These are phyloP conservation scores for Stegophylla sp. DNA, from an alignment of 2,888 invertebrate genomes.

Conservation along the genomic window DNA sequence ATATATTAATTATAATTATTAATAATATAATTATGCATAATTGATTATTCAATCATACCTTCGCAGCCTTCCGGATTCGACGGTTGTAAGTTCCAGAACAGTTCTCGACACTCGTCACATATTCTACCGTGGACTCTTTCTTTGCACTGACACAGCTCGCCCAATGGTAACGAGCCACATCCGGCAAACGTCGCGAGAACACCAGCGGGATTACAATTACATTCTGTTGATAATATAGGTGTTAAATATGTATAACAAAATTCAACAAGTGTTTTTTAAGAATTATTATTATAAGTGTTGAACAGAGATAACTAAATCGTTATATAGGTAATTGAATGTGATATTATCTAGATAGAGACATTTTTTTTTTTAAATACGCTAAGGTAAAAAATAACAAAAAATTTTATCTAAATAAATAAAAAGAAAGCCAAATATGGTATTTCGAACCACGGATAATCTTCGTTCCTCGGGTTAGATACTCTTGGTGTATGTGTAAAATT, in stretches of 20 bases:
- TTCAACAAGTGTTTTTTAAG: neutral
- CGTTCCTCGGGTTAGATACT: no score
- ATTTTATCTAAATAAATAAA: no score
- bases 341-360: no score
- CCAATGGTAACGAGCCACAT: slow-evolving; percentile 87
- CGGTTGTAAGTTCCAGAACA: slow-evolving; percentile 91
- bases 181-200: slow-evolving; percentile 88
- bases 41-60: slow-evolving; percentile 66
- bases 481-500: no score
- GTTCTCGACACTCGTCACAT: slow-evolving; percentile 90
- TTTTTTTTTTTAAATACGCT: no score
- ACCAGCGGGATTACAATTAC: slow-evolving; percentile 97
- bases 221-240: no score
- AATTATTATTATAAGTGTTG: neutral
- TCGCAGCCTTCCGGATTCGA: slow-evolving; percentile 91
- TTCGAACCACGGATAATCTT: no score
- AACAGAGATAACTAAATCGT: neutral
- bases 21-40: no score
- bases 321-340: neutral
- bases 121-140: slow-evolving; percentile 91
- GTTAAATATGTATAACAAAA: slow-evolving; percentile 6
- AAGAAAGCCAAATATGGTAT: no score
- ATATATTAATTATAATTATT: no score
- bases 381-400: no score
- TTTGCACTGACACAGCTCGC: slow-evolving; percentile 95